Base-by-base conservation (phyloP, 2,888 invertebrate genomes). In the Torymus texanus region DNA sequence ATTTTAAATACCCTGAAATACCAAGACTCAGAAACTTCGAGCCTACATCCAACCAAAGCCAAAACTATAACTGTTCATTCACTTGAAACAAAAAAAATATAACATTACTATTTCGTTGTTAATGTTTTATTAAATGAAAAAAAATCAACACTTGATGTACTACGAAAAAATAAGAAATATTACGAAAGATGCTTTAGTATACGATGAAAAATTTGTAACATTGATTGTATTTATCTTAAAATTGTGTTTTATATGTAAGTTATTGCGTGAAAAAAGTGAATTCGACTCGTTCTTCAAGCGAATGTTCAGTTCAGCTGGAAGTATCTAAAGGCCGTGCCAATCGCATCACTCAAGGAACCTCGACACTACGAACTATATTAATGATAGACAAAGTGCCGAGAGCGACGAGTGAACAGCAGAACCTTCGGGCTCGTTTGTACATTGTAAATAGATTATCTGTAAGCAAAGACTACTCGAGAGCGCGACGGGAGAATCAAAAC, bases 391-490 rank as follows among this genome's bases (percentile, higher is more conserved):
- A 74, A 70, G 55, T 75, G 77, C 75, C 24, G 66, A 79, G 72
- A 78, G 41, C 41, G 58, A 73, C 29, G 79, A 81, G 82, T 79
- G 82, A 82, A 55, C 11, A 11, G 63, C 61, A 29, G 41, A 82
- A 82, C 75, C 71, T 83, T 81, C 77, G 78, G 79, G 41, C 68
- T 73, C 75, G 78, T 79, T 80, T 84, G 82, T 83, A 83, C 56
- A 84, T 84, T 84, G 83, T 84, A 84, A 83, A 84, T 84, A 84
- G 81, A 70, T 81, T 62, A 79, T 41, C 50, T 75, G 75, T 84
- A 80, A 83, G 77, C n/a, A 55, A 83, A 82, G 80, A 71, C 53
- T 78, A 81, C 70, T 82, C 21, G 21, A 59, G 5, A 68, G 41
- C 55, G 18, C 59, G 67, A 66, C 24, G 53, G 56, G 55, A 55